Evolutionary conservation across 1,140 invertebrate species (phyloP).

Genomic region (Leptopilina boulardi): DNA sequence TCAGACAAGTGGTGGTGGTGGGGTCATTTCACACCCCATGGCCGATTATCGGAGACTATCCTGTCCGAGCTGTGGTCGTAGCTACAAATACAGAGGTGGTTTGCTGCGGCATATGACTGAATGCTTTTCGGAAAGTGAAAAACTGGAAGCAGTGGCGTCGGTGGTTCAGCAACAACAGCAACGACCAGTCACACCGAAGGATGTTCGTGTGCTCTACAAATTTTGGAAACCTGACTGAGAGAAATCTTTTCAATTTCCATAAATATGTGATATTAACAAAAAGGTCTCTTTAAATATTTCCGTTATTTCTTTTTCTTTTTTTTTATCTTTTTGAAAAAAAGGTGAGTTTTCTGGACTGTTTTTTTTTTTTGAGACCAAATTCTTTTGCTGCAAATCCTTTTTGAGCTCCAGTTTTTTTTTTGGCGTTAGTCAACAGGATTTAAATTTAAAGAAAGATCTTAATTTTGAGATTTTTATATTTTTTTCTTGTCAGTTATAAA

Average conservation of each 20-base stretch:
- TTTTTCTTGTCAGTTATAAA: neutral
- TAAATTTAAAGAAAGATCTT: neutral
- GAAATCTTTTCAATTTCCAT: conserved; percentile 8
- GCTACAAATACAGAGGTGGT: conserved; percentile 71
- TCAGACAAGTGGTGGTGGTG: conserved; percentile 51
- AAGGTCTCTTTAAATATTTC: conserved; percentile 52
- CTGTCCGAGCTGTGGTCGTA: conserved; percentile 69
- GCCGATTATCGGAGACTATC: conserved; percentile 68
- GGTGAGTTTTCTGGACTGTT: conserved; percentile 57
- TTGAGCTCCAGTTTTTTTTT: neutral
- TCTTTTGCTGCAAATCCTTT: conserved; percentile 34
- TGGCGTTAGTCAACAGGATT: neutral
- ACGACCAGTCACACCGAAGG: conserved; percentile 61
- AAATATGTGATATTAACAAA: neutral
- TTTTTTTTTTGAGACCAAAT: no score
- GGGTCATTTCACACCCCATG: conserved; percentile 60
- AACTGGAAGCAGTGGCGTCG: conserved; percentile 58
- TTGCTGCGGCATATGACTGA: conserved; percentile 69
- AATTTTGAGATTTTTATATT: conserved; percentile 1
- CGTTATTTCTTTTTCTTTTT: conserved; percentile 45
- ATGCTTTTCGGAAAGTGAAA: conserved; percentile 66
- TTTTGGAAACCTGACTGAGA: conserved; percentile 61
- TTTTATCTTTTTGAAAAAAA: conserved; percentile 31
- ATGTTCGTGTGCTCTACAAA: conserved; percentile 65
- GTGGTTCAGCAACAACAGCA: conserved; percentile 57